Conservation (phyloP, 2,888 invertebrate genomes). For the Eristalis arbustorum region DNA sequence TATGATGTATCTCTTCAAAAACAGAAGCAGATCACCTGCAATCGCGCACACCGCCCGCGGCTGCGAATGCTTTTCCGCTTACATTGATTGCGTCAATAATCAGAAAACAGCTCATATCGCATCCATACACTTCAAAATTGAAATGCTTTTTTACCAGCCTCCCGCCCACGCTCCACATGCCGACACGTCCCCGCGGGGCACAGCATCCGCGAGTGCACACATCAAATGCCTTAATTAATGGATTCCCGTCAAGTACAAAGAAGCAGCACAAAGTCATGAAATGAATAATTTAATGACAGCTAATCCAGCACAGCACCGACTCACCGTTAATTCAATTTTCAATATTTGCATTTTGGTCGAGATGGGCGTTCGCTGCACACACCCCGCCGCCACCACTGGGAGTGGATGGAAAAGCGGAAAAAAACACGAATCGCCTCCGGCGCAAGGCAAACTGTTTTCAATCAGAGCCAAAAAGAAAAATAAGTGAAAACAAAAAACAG, state of each 20-base stretch:
- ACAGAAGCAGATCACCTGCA: no score
- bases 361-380: slow-evolving; percentile 3
- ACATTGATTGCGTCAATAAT: no score
- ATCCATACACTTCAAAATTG: background rate
- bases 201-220: background rate
- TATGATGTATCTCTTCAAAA: no score
- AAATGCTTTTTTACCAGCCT: background rate
- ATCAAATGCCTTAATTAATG: background rate
- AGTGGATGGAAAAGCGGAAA: background rate
- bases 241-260: slow-evolving; percentile 37
- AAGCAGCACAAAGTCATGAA: slow-evolving; percentile 36
- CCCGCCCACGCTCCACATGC: background rate
- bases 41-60: no score
- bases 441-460: slow-evolving; percentile 56
- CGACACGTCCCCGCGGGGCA: background rate
- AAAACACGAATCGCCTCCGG: slow-evolving; percentile 40
- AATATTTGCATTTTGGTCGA: slow-evolving; percentile 53
- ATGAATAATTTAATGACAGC: slow-evolving; percentile 58
- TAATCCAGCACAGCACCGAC: slow-evolving; percentile 41
- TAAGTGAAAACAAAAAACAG: slow-evolving; percentile 5
- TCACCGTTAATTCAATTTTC: slow-evolving; percentile 54
- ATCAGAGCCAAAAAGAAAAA: slow-evolving; percentile 38
- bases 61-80: no score
- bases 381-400: background rate
- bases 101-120: background rate